A percentile compares a stretch with the other conserved stretches of the same genome.
These are phyloP conservation scores for Axea sp. DNA, from an alignment of 2,888 invertebrate genomes.

Conservation along the genomic window DNA sequence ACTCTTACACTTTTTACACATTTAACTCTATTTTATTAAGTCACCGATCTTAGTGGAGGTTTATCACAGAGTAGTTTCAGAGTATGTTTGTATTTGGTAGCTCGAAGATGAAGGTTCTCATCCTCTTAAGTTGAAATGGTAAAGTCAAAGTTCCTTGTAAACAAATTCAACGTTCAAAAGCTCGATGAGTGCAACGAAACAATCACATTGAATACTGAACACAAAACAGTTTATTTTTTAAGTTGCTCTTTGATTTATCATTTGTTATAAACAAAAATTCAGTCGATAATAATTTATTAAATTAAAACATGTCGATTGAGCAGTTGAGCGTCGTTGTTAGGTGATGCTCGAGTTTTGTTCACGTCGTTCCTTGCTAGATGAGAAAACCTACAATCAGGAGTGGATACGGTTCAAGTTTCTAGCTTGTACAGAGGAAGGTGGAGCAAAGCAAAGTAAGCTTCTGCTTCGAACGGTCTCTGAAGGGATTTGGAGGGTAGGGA, in stretches of 20 bases:
- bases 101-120: conserved; percentile 66
- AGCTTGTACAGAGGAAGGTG: conserved; percentile 68
- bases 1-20: too few species aligned
- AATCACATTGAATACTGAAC: too few species aligned
- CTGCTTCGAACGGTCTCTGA: conserved; percentile 66
- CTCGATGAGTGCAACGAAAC: neutral
- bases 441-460: conserved; percentile 71
- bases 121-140: conserved; percentile 62
- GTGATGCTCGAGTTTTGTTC: conserved; percentile 65
- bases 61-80: conserved; percentile 34
- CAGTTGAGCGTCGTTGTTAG: conserved; percentile 60
- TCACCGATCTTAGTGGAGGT: conserved; percentile 14
- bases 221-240: too few species aligned
- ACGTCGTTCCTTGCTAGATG: conserved; percentile 67
- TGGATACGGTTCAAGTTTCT: conserved; percentile 67
- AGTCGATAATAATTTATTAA: conserved; percentile 27
- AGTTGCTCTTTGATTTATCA: too few species aligned
- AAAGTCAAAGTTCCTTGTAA: conserved; percentile 66
- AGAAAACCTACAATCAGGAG: conserved; percentile 62
- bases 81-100: conserved; percentile 67
- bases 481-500: conserved; percentile 65
- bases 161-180: conserved; percentile 3
- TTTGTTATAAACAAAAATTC: conserved; percentile 29
- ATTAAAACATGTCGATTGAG: conserved; percentile 40
- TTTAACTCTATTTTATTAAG: conserved; percentile 17